These are phyloP conservation scores for Athripsodes cinereus DNA, from an alignment of 2,888 invertebrate genomes.

Conservation along the genomic window DNA sequence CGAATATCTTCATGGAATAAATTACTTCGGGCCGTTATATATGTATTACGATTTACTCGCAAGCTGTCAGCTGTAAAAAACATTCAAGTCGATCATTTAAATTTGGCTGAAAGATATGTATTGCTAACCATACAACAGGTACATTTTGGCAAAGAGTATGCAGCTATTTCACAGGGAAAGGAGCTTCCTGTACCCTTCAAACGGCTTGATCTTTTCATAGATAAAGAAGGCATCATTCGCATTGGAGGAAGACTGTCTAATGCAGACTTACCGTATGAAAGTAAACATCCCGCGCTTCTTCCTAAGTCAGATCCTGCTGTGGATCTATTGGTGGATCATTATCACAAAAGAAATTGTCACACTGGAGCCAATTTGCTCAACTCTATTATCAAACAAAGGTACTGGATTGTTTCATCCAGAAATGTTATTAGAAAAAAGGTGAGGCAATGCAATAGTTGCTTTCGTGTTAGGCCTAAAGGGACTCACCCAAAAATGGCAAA, in stretches of 20 bases:
- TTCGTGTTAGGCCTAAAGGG: too few species aligned
- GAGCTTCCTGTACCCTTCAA: background rate
- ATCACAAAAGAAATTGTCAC: too few species aligned
- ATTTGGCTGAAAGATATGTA: background rate
- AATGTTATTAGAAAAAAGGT: too few species aligned
- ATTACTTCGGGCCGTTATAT: background rate
- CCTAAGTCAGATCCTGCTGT: background rate
- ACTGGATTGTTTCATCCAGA: too few species aligned
- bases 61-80: background rate
- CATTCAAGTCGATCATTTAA: background rate
- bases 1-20: background rate
- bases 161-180: background rate
- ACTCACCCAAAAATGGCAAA: too few species aligned
- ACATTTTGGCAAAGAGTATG: background rate
- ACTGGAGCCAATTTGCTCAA: too few species aligned
- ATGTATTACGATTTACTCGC: constrained; percentile 2
- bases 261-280: background rate
- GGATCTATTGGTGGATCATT: too few species aligned
- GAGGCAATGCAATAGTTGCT: too few species aligned
- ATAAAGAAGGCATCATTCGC: background rate
- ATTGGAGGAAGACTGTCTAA: constrained; percentile 3
- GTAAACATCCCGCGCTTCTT: background rate
- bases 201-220: background rate
- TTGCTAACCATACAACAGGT: background rate
- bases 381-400: too few species aligned